A percentile compares a stretch with the other conserved stretches of the same genome.
Evolutionary conservation across 2,888 invertebrate genomes (phyloP).

Genomic region (Drosophila pseudotakahashii): DNA sequence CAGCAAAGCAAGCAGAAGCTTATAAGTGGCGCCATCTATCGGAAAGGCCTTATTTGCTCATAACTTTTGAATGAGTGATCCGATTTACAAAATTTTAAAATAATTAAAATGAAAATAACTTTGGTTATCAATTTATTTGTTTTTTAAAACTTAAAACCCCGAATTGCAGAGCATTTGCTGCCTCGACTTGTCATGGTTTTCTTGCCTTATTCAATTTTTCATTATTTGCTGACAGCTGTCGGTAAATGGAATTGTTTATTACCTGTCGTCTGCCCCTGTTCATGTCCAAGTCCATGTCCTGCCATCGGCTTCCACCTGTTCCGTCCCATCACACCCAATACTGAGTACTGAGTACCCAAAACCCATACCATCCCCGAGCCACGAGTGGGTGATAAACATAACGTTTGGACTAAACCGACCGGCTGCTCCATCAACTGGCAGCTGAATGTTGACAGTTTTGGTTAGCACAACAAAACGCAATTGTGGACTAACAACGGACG

Average conservation of each 20-base stretch:
- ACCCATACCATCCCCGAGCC: constrained; percentile 17
- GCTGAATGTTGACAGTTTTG: constrained; percentile 68
- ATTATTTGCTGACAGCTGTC: constrained; percentile 81
- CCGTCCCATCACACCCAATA: constrained; percentile 8
- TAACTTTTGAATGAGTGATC: too few relatives aligned
- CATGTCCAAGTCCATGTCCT: constrained; percentile 20
- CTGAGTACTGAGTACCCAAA: background rate
- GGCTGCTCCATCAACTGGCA: constrained; percentile 50
- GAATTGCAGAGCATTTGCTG: constrained; percentile 3
- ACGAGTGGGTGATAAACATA: constrained; percentile 75
- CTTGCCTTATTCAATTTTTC: constrained; percentile 76
- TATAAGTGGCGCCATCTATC: too few relatives aligned
- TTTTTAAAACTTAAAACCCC: background rate
- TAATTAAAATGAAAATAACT: too few relatives aligned
- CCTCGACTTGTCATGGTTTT: background rate
- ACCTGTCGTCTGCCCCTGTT: constrained; percentile 61
- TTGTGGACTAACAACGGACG: constrained; percentile 47
- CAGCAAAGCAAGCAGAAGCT: too few relatives aligned
- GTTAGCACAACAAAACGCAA: constrained; percentile 66
- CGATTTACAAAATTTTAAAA: too few relatives aligned
- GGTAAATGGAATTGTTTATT: constrained; percentile 80
- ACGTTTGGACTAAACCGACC: constrained; percentile 52
- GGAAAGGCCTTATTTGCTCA: too few relatives aligned
- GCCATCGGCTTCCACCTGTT: constrained; percentile 13
- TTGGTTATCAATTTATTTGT: too few relatives aligned